Percentiles rank a stretch among this genome's conserved stretches.
Evolutionary conservation across 2,797 vertebrate species (phyloP).

Genomic region (Myotis vivesi): DNA sequence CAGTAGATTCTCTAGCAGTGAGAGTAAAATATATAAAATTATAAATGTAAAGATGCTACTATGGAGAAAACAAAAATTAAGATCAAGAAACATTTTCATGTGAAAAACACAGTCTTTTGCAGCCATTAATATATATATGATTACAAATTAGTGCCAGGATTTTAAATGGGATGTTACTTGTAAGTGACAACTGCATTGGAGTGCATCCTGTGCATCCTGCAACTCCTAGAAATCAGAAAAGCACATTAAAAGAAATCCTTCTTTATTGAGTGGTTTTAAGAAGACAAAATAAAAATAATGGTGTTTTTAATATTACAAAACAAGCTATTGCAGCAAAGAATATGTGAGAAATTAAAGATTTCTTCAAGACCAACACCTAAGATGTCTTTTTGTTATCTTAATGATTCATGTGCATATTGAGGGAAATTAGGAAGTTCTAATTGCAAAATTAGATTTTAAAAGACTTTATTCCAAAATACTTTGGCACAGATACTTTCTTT

Average conservation of each 20-base stretch:
- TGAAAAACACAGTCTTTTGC: neutral
- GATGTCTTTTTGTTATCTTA: neutral
- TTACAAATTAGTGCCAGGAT: neutral
- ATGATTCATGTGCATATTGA: neutral
- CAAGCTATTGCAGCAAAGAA: neutral
- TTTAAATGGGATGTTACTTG: neutral
- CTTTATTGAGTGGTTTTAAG: neutral
- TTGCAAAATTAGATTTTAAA: constrained; percentile 28
- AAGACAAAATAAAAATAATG: neutral
- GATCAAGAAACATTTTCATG: neutral
- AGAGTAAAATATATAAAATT: neutral
- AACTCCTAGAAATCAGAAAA: neutral
- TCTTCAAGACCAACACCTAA: neutral
- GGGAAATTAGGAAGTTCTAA: neutral
- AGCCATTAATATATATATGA: neutral
- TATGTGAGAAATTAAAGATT: neutral
- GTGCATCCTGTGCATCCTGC: neutral
- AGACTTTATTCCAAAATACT: neutral
- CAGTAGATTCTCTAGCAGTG: neutral
- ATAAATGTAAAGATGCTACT: neutral
- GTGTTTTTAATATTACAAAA: constrained; percentile 9
- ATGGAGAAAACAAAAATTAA: neutral
- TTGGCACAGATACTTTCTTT: constrained; percentile 2
- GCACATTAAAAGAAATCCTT: neutral
- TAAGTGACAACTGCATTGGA: neutral